Base-by-base conservation (phyloP, 1,140 invertebrate species). In the Brachionus plicatilis region DNA sequence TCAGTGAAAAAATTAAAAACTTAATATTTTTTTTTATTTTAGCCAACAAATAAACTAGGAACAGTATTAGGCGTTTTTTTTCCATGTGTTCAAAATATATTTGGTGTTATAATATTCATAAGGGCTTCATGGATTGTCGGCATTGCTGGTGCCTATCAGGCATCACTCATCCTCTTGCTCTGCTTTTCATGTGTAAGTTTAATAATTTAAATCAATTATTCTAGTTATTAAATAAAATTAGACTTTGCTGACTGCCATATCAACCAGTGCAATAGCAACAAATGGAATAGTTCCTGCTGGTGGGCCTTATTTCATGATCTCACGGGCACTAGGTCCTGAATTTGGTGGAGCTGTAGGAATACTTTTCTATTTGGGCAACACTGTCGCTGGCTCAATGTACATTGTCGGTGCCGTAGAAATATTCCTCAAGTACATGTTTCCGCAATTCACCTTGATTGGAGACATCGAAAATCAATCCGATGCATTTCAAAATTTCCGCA, bases 251-350 rank as follows among this genome's bases (percentile, higher is more conserved):
- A 99, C 97, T 33, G 95, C 96, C 37, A 98, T 99, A 87, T 99
- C 97, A 24, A 96, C 99, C 94, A 97, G 95, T 87, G 97, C 97
- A 50, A 99, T 99, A 87, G 97, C 97, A 60, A 99, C 97, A 3
- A 99, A 99, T 90, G 97, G 97, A 24, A 96, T 98, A 76, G 97
- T 99, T 33, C 96, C 97, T 20, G 97, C 94, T 1, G 97, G 97
- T 75, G 97, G 97, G 12, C 97, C 96, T 65, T 99, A 99, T 90
- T 99, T 99, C 89, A 98, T 99, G 96, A 99, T 99, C 91, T 97
- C 96, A 7, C 92, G 97, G 87, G 95, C 97, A 83, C 92, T 99
- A 79, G 97, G 97, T 7, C 97, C 97, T 0, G 97, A 99, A 90
- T 98, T 98, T 90, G 97, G 97, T 60, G 96, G 97, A 2, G 97